Evolutionary conservation across 2,888 invertebrate species (phyloP).

Genomic region (Rosalia funebris): DNA sequence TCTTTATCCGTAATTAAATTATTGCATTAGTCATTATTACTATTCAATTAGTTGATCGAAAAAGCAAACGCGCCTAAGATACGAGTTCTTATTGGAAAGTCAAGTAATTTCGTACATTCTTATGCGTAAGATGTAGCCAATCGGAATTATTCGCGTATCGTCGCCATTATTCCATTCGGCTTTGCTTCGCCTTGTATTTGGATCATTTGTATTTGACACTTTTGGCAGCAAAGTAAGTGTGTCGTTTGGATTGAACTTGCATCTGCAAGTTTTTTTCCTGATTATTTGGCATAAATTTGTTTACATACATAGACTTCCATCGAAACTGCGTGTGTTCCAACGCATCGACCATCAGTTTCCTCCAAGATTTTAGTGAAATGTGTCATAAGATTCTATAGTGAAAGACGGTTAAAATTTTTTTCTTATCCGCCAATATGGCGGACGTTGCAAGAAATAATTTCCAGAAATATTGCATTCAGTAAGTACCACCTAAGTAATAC

Average conservation of each 20-base stretch:
- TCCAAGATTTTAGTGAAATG: slow-evolving; percentile 13
- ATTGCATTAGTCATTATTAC: too few species aligned
- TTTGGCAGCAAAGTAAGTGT: slow-evolving; percentile 5
- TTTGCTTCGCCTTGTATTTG: background rate
- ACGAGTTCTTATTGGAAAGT: too few species aligned
- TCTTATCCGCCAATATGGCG: slow-evolving; percentile 42
- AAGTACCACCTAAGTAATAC: slow-evolving; percentile 32
- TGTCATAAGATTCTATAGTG: slow-evolving; percentile 17
- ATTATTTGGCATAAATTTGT: slow-evolving; percentile 15
- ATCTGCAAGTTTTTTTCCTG: slow-evolving; percentile 14
- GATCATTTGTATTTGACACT: too few species aligned
- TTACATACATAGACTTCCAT: slow-evolving; percentile 4
- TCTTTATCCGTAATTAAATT: too few species aligned
- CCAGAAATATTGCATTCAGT: slow-evolving; percentile 38
- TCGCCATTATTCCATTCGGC: background rate
- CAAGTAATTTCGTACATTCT: too few species aligned
- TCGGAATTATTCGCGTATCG: background rate
- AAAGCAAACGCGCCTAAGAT: too few species aligned
- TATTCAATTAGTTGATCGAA: too few species aligned
- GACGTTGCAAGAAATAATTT: slow-evolving; percentile 33
- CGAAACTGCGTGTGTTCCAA: slow-evolving; percentile 3
- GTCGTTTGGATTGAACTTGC: slow-evolving; percentile 14
- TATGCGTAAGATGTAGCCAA: too few species aligned
- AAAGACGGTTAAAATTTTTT: slow-evolving; percentile 24
- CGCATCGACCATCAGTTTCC: background rate